Conservation (phyloP, 2,888 invertebrate genomes). For the Drosophila sordidapex region DNA sequence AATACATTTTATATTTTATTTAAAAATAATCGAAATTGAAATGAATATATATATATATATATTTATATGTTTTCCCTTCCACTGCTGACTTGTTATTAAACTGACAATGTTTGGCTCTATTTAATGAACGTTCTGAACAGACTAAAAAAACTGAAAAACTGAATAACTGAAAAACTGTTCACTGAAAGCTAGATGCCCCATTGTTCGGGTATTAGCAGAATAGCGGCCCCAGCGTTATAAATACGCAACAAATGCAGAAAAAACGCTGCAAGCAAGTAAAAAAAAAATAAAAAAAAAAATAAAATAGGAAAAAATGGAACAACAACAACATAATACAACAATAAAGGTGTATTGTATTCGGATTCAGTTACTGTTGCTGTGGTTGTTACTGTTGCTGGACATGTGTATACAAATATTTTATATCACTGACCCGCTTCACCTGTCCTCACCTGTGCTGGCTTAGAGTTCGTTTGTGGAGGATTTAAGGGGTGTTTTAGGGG, state of each 20-base stretch:
- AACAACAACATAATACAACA: constrained; percentile 43
- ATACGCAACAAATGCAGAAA: constrained; percentile 60
- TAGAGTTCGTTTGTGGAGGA: constrained; percentile 3
- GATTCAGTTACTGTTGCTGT: constrained; percentile 6
- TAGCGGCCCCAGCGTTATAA: constrained; percentile 60
- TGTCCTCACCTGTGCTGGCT: not conserved
- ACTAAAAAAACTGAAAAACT: not conserved
- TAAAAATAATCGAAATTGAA: not conserved
- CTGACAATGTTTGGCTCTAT: not conserved
- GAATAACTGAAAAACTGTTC: not conserved
- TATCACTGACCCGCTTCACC: not conserved
- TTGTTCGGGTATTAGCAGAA: constrained; percentile 26
- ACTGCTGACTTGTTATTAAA: not conserved
- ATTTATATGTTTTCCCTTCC: no score
- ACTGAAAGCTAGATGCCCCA: not conserved
- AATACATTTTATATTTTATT: not conserved
- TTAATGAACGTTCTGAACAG: not conserved
- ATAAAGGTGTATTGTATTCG: constrained; percentile 51
- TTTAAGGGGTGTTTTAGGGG: not conserved
- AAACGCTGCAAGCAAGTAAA: not conserved
- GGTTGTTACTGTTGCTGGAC: constrained; percentile 16
- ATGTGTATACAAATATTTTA: constrained; percentile 44
- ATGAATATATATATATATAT: not conserved
- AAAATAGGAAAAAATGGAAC: constrained; percentile 44
- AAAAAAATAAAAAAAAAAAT: not conserved